Conservation (phyloP, 92 coral and sea anemone species). For the Phymanthus crucifer region DNA sequence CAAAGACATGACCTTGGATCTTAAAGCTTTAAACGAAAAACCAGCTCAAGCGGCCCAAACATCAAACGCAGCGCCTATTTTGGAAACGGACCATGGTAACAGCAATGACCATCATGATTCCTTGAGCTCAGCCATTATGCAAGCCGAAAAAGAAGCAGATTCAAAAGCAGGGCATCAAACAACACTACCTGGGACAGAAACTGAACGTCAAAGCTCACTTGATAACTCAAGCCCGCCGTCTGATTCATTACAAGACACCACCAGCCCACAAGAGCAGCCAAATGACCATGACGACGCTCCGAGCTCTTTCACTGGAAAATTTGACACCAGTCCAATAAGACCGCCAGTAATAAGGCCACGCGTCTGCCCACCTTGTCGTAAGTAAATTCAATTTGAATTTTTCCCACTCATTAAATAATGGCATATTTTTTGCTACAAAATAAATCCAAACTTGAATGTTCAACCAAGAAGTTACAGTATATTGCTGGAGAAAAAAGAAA, state of each 20-base stretch:
- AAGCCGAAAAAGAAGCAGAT: slow-evolving; percentile 2
- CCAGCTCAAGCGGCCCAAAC: neutral
- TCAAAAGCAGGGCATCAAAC: neutral
- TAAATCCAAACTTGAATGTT: neutral
- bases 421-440: neutral
- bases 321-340: slow-evolving; percentile 29
- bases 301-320: neutral
- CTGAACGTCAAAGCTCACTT: neutral
- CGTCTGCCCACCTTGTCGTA: slow-evolving; percentile 34
- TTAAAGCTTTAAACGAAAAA: slow-evolving; percentile 11
- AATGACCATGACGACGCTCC: neutral
- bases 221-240: neutral
- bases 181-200: neutral
- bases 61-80: slow-evolving; percentile 25
- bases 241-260: neutral
- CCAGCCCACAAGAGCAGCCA: neutral
- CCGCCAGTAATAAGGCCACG: neutral
- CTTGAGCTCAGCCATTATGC: neutral
- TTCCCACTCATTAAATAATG: too few species aligned
- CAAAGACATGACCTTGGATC: slow-evolving; percentile 5
- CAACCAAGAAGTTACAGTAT: too few species aligned
- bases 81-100: neutral
- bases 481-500: too few species aligned
- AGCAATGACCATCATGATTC: neutral
- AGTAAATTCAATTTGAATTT: neutral